Base-by-base conservation (phyloP, 2,797 vertebrate species). In the Synaphobranchus kaupii region DNA sequence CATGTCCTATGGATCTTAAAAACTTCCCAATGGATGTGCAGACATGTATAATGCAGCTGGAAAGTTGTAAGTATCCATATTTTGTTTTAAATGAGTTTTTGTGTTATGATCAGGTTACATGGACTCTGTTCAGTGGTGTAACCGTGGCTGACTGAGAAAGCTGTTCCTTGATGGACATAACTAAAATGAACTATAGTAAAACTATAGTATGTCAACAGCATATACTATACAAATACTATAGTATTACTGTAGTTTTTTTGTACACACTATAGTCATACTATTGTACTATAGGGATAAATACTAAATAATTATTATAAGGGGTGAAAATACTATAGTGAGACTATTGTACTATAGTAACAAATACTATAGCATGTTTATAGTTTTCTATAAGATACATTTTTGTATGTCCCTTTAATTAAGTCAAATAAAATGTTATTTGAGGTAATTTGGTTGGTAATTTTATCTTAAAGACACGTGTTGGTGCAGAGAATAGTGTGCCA, bases 1-100 rank as follows among this genome's bases (percentile, higher is more conserved):
- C 96, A 60, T 97, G 96, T 91, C 96, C 96, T 83, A 97, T 97
- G 96, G 96, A 97, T 89, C 92, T 97, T 93, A 97, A 97, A 95
- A 97, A 97, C 89, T 97, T 97, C 91, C 96, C 96, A 73, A 97
- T 97, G 96, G 96, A 97, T 93, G 96, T 97, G n/a, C 96, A 97
- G 90, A 97, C 96, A 2, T 97, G 96, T 88, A 96, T 96, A 56
- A 97, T 97, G 96, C 96, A 97, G 91, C 91, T 97, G 39, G 96
- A 97, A 86, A 97, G 96, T 82, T 97, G 96, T 97, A 94, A 97
- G 96, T 96, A 60, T n/a, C 44, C 15, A 54, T 13, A 31, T 52
- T 52, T 73, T 28, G 44, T 28, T 85, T 52, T 54, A 56, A 54
- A 44, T 54, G 1, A 81, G 7, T 8, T 22, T 28, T 3, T 50